Conservation (phyloP, 2,797 vertebrate genomes). For the Monodelphis domestica region DNA sequence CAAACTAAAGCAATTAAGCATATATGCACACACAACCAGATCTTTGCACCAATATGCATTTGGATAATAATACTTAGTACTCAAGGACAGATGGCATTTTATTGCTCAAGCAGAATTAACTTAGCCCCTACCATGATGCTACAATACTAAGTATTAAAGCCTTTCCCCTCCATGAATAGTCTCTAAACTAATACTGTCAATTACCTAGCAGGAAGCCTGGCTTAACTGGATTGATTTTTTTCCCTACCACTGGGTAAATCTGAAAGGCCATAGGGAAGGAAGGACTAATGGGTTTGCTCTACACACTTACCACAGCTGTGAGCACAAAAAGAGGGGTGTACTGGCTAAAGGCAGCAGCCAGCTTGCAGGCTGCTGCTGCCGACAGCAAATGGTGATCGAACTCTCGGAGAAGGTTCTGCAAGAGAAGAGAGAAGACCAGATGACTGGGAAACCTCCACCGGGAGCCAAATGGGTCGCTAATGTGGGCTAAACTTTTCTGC, state of each 20-base stretch:
- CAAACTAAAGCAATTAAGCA: not conserved
- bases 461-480: not conserved
- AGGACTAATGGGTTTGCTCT: no score
- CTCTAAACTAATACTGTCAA: not conserved
- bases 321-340: conserved; percentile 94
- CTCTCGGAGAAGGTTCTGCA: conserved; percentile 88
- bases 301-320: conserved; percentile 89
- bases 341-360: conserved; percentile 92
- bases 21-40: not conserved
- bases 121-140: not conserved
- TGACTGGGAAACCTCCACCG: not conserved
- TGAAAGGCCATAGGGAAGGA: not conserved
- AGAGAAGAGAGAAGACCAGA: conserved; percentile 23
- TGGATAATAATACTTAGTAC: not conserved
- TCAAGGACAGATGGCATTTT: not conserved
- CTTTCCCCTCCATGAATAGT: not conserved
- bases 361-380: conserved; percentile 93
- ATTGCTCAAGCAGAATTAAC: not conserved
- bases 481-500: not conserved
- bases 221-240: not conserved
- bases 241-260: not conserved
- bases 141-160: not conserved
- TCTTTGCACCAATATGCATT: not conserved
- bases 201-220: not conserved
- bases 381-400: conserved; percentile 89